These are phyloP conservation scores for Neosilurus mollespiculum DNA, from an alignment of 2,797 vertebrate genomes.

Conservation along the genomic window DNA sequence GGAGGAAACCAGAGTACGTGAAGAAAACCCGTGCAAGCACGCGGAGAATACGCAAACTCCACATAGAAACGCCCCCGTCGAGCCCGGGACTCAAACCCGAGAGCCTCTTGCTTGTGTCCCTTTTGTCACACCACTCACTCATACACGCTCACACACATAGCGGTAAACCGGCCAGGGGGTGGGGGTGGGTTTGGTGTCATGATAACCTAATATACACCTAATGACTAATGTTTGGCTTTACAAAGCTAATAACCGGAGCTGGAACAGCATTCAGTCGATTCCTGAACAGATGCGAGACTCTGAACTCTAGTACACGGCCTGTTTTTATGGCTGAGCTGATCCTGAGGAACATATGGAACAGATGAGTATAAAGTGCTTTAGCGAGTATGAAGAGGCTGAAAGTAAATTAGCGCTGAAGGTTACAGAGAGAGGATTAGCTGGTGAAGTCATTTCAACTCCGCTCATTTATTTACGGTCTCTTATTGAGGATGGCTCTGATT, in stretches of 20 bases:
- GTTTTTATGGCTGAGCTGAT: slow-evolving; percentile 22
- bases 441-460: slow-evolving; percentile 34
- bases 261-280: slow-evolving; percentile 37
- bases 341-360: slow-evolving; percentile 46
- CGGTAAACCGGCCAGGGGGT: background rate
- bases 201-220: slow-evolving; percentile 34
- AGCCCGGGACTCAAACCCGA: no score
- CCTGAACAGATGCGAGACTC: slow-evolving; percentile 38
- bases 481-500: background rate
- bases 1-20: no score
- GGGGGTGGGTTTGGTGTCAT: background rate
- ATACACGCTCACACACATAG: slow-evolving; percentile 11
- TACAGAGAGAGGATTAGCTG: slow-evolving; percentile 24
- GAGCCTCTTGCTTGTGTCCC: no score
- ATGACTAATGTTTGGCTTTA: slow-evolving; percentile 18
- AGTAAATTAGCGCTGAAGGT: slow-evolving; percentile 30
- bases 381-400: slow-evolving; percentile 22
- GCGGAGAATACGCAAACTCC: no score
- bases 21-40: no score
- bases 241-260: slow-evolving; percentile 31
- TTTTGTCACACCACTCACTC: background rate
- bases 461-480: slow-evolving; percentile 13
- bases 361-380: slow-evolving; percentile 36
- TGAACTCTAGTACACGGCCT: slow-evolving; percentile 6
- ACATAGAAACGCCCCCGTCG: no score